These are phyloP conservation scores for Lepidocyrtinus sp. DNA, from an alignment of 2,888 invertebrate genomes.

Conservation along the genomic window DNA sequence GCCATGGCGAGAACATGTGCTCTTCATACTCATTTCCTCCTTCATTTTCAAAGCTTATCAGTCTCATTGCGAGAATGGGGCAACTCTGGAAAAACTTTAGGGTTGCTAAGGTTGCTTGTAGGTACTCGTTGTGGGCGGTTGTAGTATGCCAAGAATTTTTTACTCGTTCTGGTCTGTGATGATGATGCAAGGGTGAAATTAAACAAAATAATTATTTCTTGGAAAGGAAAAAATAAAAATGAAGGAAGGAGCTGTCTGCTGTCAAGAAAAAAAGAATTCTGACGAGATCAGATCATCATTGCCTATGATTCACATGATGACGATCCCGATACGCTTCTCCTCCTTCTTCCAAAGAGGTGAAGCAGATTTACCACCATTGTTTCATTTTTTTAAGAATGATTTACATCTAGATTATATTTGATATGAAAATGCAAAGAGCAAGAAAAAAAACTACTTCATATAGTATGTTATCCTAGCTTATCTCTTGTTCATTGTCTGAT, in stretches of 20 bases:
- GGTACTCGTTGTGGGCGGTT: no score
- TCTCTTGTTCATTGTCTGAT: slow-evolving; percentile 1
- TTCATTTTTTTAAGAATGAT: not conserved
- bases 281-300: slow-evolving; percentile 5
- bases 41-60: no score
- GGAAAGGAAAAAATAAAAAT: not conserved
- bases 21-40: no score
- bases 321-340: slow-evolving; percentile 18
- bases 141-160: no score
- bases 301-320: no score
- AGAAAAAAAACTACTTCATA: no score
- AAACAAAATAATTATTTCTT: not conserved
- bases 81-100: no score
- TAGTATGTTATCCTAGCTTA: no score
- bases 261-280: slow-evolving; percentile 17
- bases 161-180: no score
- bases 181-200: slow-evolving; percentile 2
- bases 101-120: no score
- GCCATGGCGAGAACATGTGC: not conserved
- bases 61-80: no score
- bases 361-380: not conserved
- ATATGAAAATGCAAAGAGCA: not conserved
- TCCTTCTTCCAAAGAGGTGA: not conserved
- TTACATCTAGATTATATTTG: not conserved
- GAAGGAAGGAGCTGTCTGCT: slow-evolving; percentile 23